Evolutionary conservation across 2,797 vertebrate genomes (phyloP).

Genomic region (Erethizon dorsatum): DNA sequence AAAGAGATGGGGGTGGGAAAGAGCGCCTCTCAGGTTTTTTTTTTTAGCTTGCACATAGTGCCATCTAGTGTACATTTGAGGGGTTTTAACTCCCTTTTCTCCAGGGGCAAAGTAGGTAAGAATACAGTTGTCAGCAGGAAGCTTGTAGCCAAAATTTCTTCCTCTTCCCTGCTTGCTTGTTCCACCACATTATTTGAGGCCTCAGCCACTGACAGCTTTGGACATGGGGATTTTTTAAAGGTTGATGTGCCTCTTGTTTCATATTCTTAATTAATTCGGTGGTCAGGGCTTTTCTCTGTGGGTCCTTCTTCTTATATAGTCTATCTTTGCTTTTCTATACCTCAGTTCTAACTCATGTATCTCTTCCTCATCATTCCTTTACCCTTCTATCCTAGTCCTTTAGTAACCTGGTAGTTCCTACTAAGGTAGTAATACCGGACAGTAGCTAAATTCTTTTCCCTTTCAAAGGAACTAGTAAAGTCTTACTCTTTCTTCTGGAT

Average conservation of each 20-base stretch:
- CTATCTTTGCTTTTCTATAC: neutral
- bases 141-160: neutral
- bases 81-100: constrained; percentile 37
- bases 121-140: neutral
- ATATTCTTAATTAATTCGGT: constrained; percentile 7
- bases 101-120: neutral
- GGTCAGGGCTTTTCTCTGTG: neutral
- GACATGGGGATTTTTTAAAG: constrained; percentile 2
- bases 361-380: constrained; percentile 18
- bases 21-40: neutral
- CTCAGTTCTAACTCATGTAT: constrained; percentile 21
- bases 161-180: neutral
- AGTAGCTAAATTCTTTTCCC: constrained; percentile 31
- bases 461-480: constrained; percentile 35
- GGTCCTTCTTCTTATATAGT: constrained; percentile 5
- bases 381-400: neutral
- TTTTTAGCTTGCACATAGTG: neutral
- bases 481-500: constrained; percentile 22
- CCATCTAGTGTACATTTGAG: constrained; percentile 76
- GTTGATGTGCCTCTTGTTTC: constrained; percentile 26
- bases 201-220: neutral
- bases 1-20: constrained; percentile 36
- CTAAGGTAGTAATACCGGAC: constrained; percentile 14
- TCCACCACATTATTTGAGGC: neutral
- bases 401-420: constrained; percentile 22